These are phyloP conservation scores for Coendou prehensilis DNA, from an alignment of 2,797 vertebrate genomes.

Conservation along the genomic window DNA sequence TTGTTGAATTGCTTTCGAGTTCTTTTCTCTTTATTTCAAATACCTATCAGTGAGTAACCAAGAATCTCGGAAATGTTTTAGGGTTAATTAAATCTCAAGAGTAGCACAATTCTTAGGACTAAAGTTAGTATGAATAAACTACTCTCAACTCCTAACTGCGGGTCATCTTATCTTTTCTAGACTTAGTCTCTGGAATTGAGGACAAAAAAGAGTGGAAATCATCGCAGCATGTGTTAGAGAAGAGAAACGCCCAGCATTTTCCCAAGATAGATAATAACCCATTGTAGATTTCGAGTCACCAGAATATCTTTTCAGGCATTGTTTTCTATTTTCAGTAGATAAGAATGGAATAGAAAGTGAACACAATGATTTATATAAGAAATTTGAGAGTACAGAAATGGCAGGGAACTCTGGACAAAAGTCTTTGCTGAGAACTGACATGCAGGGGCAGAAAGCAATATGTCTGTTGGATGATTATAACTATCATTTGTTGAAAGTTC, in stretches of 20 bases:
- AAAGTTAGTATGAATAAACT: neutral
- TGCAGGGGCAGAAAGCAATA: neutral
- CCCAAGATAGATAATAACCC: neutral
- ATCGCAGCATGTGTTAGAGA: neutral
- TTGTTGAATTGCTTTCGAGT: neutral
- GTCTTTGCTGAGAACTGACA: neutral
- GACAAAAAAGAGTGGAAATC: neutral
- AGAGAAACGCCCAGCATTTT: neutral
- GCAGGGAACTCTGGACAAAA: neutral
- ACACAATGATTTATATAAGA: neutral
- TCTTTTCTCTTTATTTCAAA: neutral
- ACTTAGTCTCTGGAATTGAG: neutral
- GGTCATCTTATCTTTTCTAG: neutral
- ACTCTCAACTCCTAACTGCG: neutral
- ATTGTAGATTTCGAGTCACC: neutral
- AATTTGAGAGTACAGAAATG: neutral
- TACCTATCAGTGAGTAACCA: neutral
- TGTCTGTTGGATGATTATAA: neutral
- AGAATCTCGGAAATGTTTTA: neutral
- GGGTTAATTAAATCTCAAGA: neutral
- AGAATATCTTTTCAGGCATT: neutral
- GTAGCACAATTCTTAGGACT: neutral
- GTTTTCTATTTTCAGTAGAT: neutral
- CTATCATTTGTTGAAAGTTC: neutral
- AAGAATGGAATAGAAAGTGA: neutral